Percentiles rank a stretch among this genome's conserved stretches.
phyloP scores from a whole-genome alignment of 2,797 vertebrate species.

The Agapornis canus region DNA sequence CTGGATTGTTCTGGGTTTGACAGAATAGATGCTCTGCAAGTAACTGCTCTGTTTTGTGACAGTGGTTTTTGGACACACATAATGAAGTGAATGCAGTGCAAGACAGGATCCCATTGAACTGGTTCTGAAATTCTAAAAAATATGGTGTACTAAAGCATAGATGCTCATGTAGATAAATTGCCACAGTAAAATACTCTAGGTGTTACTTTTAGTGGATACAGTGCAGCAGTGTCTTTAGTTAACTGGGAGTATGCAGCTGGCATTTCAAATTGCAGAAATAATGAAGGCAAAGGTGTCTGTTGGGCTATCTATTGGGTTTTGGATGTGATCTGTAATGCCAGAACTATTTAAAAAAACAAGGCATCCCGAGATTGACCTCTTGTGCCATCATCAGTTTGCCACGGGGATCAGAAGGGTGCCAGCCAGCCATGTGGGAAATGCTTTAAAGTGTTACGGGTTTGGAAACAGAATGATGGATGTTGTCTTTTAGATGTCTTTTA shows the following conservation, averaged over 20 bases:
- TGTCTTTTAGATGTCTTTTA: not conserved
- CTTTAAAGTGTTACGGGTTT: not conserved
- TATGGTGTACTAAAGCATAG: not conserved
- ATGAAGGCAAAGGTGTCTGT: not conserved
- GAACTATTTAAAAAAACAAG: not conserved
- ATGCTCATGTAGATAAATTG: not conserved
- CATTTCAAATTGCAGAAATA: not conserved
- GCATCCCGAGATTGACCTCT: fast-evolving
- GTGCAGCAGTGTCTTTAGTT: not conserved
- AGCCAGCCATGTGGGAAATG: not conserved
- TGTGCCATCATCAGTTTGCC: not conserved
- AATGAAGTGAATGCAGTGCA: not conserved
- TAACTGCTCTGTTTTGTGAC: not conserved
- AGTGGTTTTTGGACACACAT: not conserved
- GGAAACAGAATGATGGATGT: not conserved
- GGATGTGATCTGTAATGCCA: not conserved
- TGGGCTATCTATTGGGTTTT: not conserved
- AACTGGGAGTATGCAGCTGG: not conserved
- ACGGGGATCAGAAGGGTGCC: not conserved
- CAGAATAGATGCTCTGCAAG: not conserved
- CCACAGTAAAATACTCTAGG: not conserved
- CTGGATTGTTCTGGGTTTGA: not conserved
- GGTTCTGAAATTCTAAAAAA: not conserved
- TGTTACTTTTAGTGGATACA: not conserved
- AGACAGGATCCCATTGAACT: not conserved